Conservation (phyloP, 1,140 invertebrate genomes). For the Pogonomyrmex californicus region DNA sequence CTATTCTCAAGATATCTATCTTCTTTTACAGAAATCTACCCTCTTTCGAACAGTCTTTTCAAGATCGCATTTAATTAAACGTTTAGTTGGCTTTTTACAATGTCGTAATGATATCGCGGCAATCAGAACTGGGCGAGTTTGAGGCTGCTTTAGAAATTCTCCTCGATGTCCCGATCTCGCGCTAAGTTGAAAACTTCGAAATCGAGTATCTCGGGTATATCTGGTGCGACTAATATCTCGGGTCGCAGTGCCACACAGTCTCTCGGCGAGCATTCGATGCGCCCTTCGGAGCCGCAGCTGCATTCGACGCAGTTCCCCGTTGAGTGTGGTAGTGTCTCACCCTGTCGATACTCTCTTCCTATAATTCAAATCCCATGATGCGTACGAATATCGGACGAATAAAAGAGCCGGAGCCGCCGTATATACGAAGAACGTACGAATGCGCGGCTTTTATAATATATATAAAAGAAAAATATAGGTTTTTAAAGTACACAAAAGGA, state of each 20-base stretch:
- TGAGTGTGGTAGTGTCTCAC: slow-evolving; percentile 89
- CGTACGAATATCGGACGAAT: slow-evolving; percentile 6
- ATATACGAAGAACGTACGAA: background rate
- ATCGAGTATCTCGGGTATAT: slow-evolving; percentile 79
- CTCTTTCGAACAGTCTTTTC: background rate
- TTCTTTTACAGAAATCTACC: background rate
- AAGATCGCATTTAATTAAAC: slow-evolving; percentile 33
- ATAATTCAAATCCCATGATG: slow-evolving; percentile 66
- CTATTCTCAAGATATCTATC: background rate
- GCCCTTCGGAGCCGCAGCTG: slow-evolving; percentile 89
- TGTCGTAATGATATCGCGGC: slow-evolving; percentile 6
- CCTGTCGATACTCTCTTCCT: slow-evolving; percentile 89
- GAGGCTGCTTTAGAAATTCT: slow-evolving; percentile 78
- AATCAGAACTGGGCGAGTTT: slow-evolving; percentile 29
- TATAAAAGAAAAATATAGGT: slow-evolving; percentile 1
- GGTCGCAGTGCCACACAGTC: slow-evolving; percentile 87
- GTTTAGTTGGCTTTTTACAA: background rate
- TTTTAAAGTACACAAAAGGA: background rate
- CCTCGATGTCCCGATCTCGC: slow-evolving; percentile 80
- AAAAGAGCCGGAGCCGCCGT: background rate
- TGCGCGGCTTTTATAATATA: slow-evolving; percentile 5
- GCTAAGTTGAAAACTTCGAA: slow-evolving; percentile 83
- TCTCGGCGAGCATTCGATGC: slow-evolving; percentile 90
- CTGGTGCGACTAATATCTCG: slow-evolving; percentile 80
- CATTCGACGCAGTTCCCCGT: slow-evolving; percentile 91